A percentile compares a stretch with the other conserved stretches of the same genome.
Conservation (phyloP, 2,113 vertebrate species). For the Melanerpes aurifrons region DNA sequence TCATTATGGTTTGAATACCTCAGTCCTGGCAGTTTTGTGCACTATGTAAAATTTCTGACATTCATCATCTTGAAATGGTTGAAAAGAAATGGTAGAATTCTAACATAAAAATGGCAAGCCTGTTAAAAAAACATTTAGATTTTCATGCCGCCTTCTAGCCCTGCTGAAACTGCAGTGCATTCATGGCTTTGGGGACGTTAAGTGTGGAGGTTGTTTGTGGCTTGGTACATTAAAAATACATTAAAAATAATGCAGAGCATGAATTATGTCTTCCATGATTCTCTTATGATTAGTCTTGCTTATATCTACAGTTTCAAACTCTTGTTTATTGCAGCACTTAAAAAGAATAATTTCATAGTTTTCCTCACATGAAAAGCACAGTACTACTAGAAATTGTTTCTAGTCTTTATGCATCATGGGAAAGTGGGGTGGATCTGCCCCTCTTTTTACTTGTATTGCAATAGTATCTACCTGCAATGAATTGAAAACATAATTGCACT, state of each 20-base stretch:
- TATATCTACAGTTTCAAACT: not conserved
- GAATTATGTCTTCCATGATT: not conserved
- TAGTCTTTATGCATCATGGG: not conserved
- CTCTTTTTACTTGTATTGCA: not conserved
- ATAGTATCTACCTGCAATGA: not conserved
- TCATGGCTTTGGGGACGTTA: not conserved
- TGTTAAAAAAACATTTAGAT: not conserved
- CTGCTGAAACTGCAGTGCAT: not conserved
- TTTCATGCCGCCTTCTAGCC: not conserved
- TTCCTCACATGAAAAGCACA: not conserved
- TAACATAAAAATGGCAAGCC: not conserved
- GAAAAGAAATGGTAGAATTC: not conserved
- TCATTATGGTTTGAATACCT: not conserved
- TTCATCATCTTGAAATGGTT: not conserved
- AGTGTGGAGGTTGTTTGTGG: not conserved
- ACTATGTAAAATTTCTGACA: not conserved
- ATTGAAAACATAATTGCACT: not conserved
- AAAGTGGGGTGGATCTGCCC: not conserved
- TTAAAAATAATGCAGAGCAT: not conserved
- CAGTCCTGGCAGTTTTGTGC: not conserved
- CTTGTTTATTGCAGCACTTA: not conserved
- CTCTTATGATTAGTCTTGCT: not conserved
- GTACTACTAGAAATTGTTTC: not conserved
- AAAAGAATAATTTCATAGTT: not conserved
- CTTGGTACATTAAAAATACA: not conserved